Conservation (phyloP, 1,140 invertebrate species). For the Delia radicum region DNA sequence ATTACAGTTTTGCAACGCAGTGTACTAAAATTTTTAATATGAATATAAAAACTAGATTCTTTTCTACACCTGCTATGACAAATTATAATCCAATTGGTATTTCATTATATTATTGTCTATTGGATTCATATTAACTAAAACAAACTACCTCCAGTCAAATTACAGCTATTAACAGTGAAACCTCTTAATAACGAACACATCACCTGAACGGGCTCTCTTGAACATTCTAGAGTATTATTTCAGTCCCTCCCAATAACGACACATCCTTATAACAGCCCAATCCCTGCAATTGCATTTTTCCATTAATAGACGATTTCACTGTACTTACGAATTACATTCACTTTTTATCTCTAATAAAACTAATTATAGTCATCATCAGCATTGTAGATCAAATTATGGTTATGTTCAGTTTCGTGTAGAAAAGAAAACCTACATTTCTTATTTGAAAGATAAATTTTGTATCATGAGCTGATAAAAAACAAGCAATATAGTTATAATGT, state of each 20-base stretch:
- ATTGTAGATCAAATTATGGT: constrained; percentile 6
- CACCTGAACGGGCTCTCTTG: no score
- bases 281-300: no score
- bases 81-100: not conserved
- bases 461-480: not conserved
- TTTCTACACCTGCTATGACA: not conserved
- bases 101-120: not conserved
- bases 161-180: no score
- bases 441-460: not conserved
- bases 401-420: not conserved
- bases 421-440: constrained; percentile 7
- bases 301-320: no score
- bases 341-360: not conserved
- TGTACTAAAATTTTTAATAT: no score
- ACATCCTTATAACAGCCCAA: no score
- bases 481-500: not conserved
- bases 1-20: no score
- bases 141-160: not conserved
- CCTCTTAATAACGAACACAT: no score
- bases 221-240: no score
- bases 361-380: not conserved
- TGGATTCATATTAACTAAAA: not conserved
- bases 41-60: not conserved
- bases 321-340: constrained; percentile 3
- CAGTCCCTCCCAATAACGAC: no score